Conservation (phyloP, 2,888 invertebrate species). For the Eupithecia dodoneata region DNA sequence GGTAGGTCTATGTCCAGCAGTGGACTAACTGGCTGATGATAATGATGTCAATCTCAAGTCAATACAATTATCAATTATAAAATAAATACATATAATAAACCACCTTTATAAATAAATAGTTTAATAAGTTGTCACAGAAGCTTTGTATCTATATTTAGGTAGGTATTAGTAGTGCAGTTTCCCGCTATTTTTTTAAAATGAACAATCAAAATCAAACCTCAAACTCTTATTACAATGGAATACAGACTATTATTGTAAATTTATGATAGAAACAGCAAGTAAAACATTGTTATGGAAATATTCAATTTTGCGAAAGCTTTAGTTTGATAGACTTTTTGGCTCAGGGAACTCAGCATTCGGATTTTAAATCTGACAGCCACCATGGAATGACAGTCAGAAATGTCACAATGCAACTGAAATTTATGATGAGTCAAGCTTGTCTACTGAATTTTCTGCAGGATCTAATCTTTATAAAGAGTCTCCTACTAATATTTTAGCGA, state of each 20-base stretch:
- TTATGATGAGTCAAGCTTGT: constrained; percentile 11
- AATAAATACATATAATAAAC: too few relatives aligned
- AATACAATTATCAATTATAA: too few relatives aligned
- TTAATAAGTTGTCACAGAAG: too few relatives aligned
- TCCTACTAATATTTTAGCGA: too few relatives aligned
- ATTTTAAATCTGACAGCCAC: constrained; percentile 27
- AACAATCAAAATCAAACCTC: not conserved
- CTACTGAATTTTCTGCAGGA: not conserved
- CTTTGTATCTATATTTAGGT: not conserved
- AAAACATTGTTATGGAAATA: constrained; percentile 23
- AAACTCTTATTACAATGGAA: not conserved
- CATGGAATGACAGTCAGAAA: constrained; percentile 15
- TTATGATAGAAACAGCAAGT: not conserved
- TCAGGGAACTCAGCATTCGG: constrained; percentile 20
- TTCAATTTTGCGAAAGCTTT: constrained; percentile 23
- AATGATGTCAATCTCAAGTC: too few relatives aligned
- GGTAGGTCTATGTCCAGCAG: too few relatives aligned
- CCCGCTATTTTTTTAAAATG: not conserved
- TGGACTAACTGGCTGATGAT: too few relatives aligned
- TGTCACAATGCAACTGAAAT: constrained; percentile 14
- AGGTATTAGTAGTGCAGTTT: not conserved
- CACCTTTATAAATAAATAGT: too few relatives aligned
- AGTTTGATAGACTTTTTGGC: constrained; percentile 27
- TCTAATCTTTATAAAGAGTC: not conserved
- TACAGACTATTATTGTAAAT: not conserved